These are phyloP conservation scores for Platorchestia sp. DNA, from an alignment of 1,140 invertebrate genomes.

Conservation along the genomic window DNA sequence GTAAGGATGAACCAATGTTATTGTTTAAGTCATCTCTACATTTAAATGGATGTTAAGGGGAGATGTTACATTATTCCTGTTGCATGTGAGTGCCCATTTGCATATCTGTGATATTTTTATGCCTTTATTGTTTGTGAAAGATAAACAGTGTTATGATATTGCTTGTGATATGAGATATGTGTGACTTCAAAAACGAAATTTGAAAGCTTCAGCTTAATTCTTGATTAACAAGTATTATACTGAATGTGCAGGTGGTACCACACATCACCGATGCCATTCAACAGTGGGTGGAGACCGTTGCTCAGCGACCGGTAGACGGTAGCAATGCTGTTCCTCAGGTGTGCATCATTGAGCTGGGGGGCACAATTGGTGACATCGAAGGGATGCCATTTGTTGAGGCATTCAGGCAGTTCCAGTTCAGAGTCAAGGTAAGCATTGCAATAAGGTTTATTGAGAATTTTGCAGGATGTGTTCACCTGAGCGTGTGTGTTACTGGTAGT, in stretches of 20 bases:
- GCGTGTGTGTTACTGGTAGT: no score
- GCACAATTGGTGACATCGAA: slow-evolving; percentile 99
- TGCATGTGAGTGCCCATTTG: background rate
- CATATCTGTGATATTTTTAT: background rate
- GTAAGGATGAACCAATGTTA: no score
- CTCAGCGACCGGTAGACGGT: slow-evolving; percentile 85
- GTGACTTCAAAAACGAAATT: background rate
- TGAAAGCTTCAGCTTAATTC: background rate
- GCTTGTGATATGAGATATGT: background rate
- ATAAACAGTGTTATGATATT: background rate
- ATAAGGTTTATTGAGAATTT: background rate
- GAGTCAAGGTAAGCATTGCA: slow-evolving; percentile 75
- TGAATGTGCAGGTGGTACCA: slow-evolving; percentile 86
- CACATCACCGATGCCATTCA: slow-evolving; percentile 99
- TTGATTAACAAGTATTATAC: background rate
- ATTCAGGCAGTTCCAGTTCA: slow-evolving; percentile 97
- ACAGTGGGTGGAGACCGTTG: slow-evolving; percentile 96
- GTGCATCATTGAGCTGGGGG: slow-evolving; percentile 94
- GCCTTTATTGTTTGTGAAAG: background rate
- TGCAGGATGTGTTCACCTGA: no score
- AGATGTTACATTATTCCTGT: background rate
- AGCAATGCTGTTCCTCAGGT: slow-evolving; percentile 82
- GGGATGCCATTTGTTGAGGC: slow-evolving; percentile 99
- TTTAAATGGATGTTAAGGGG: background rate
- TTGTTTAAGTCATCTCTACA: no score